Percentiles rank a stretch among this genome's conserved stretches.
These are phyloP conservation scores for Silvanus unidentatus DNA, from an alignment of 2,888 invertebrate genomes.

Conservation along the genomic window DNA sequence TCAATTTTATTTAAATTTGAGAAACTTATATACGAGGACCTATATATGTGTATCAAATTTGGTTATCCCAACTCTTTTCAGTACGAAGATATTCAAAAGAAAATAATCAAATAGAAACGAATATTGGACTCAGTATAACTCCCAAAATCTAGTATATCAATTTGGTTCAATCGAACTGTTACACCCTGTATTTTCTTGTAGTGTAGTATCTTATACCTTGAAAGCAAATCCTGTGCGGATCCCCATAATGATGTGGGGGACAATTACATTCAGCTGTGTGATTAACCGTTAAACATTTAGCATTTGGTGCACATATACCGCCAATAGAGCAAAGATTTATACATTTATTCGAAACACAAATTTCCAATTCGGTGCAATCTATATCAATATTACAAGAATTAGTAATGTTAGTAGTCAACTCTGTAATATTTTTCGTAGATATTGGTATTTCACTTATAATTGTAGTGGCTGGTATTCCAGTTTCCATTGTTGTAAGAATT, in stretches of 20 bases:
- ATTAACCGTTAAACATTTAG: constrained; percentile 57
- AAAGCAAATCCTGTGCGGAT: constrained; percentile 54
- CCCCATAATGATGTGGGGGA: constrained; percentile 49
- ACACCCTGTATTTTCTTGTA: not conserved
- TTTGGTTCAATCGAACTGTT: not conserved
- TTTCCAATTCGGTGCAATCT: constrained; percentile 59
- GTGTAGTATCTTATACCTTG: constrained; percentile 50
- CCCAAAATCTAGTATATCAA: too few species aligned
- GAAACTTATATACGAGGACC: too few species aligned
- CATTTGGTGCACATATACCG: constrained; percentile 53
- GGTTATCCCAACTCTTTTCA: too few species aligned
- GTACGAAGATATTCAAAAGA: too few species aligned
- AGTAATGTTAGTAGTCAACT: constrained; percentile 43
- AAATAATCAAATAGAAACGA: too few species aligned
- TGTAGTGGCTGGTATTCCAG: not conserved
- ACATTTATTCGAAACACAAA: constrained; percentile 60
- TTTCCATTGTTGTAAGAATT: constrained; percentile 1
- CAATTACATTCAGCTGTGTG: constrained; percentile 61
- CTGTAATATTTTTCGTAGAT: constrained; percentile 43
- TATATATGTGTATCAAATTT: too few species aligned
- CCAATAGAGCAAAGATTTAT: constrained; percentile 56
- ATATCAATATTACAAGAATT: constrained; percentile 55
- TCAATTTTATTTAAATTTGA: too few species aligned
- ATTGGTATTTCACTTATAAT: constrained; percentile 11
- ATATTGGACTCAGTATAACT: too few species aligned